Conservation (phyloP, 1,140 invertebrate genomes). For the Littorina saxatilis region DNA sequence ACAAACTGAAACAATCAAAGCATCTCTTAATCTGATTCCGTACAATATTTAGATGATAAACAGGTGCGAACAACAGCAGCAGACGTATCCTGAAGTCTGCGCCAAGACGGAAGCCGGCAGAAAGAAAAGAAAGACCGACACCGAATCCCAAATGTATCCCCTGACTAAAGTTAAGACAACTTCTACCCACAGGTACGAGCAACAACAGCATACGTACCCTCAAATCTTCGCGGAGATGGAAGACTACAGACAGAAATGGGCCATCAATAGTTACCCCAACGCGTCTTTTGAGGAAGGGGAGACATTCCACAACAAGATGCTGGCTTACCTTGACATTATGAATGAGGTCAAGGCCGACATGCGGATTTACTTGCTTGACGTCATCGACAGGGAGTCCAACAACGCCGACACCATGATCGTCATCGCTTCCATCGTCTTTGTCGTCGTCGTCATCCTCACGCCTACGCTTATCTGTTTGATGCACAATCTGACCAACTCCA, state of each 20-base stretch:
- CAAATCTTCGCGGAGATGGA: background rate
- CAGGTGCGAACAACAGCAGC: no score
- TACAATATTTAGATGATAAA: no score
- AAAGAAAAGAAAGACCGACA: no score
- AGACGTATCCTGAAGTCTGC: no score
- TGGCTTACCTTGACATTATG: conserved; percentile 31
- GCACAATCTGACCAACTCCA: conserved; percentile 48
- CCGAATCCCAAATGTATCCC: no score
- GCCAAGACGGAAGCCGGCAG: no score
- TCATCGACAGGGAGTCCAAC: conserved; percentile 16
- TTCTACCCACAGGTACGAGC: background rate
- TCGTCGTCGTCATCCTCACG: conserved; percentile 40
- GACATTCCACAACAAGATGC: conserved; percentile 5
- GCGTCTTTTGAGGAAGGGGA: conserved; percentile 3
- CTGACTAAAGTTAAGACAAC: no score
- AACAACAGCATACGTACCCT: background rate
- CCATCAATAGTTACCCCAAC: conserved; percentile 10
- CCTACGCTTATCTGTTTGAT: conserved; percentile 42
- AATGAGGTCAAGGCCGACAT: background rate
- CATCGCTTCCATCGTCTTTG: conserved; percentile 42
- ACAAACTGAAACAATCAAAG: no score
- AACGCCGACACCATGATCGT: conserved; percentile 35
- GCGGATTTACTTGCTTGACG: conserved; percentile 4
- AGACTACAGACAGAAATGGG: background rate
- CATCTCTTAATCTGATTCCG: no score